Conservation (phyloP, 1,140 invertebrate genomes). For the Cecropterus lyciades region DNA sequence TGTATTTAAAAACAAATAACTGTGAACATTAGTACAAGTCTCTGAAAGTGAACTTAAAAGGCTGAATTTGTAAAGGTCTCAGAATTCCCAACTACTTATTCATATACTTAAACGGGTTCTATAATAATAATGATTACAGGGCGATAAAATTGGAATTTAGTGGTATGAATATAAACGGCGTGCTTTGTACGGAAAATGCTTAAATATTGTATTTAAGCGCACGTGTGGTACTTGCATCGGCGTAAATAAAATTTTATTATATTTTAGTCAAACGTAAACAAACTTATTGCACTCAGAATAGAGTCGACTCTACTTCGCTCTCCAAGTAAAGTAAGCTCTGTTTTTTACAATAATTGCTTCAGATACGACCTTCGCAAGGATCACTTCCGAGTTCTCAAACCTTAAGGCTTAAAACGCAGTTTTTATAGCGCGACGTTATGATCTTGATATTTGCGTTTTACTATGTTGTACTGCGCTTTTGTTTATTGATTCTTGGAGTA, state of each 20-base stretch:
- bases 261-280: conserved; percentile 8
- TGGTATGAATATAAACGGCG: conserved; percentile 1
- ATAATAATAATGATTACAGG: conserved; percentile 7
- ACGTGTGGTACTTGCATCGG: neutral
- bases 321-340: too few relatives aligned
- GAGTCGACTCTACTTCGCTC: conserved; percentile 10
- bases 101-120: neutral
- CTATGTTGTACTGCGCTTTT: conserved; percentile 1
- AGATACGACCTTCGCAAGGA: conserved; percentile 45
- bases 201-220: conserved; percentile 16
- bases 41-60: neutral
- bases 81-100: too few relatives aligned
- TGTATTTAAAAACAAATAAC: too few relatives aligned
- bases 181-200: neutral
- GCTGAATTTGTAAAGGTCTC: conserved; percentile 3
- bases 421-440: conserved; percentile 17
- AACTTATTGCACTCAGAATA: conserved; percentile 5
- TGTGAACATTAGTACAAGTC: too few relatives aligned
- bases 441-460: conserved; percentile 11
- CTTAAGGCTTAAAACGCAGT: conserved; percentile 32
- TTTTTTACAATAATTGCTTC: conserved; percentile 34
- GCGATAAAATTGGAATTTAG: conserved; percentile 8
- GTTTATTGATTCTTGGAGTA: conserved; percentile 7
- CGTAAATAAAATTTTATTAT: conserved; percentile 29
- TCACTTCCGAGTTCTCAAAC: conserved; percentile 51